Base-by-base conservation (phyloP, 1,140 invertebrate species). In the Caerostris darwini region DNA sequence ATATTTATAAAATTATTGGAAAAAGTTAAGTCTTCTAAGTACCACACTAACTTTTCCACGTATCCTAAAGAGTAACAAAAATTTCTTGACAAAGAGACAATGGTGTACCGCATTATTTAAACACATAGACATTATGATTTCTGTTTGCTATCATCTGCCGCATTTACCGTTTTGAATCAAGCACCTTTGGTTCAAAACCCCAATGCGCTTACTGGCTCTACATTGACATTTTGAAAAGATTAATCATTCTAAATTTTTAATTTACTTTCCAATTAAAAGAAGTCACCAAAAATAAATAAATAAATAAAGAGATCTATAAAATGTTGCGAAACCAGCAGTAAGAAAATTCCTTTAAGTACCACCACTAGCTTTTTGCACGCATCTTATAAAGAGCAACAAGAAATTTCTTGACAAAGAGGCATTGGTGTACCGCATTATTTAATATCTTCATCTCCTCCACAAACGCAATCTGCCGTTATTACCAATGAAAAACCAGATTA, bases 401-500 rank as follows among this genome's bases (percentile, higher is more conserved):
- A 34, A 34, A 71, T 34, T 10, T 71, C 34, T 71, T 71, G 69
- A 50, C n/a, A 71, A 71, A 71, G 69, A 71, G 8, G 19, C 69
- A n/a, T 19, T 7, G 69, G 69, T 34, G 7, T 10, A 71, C 69
- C 69, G 69, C 69, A 71, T 34, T 34, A 34, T 71, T 19, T 3
- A 71, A 34, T 34, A 34, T 34, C 10, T 71, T 34, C 69, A 71
- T 71, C 69, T 71, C 19, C 19, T 71, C 69, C 50, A 10, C 19
- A 8, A n/a, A 71, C 7, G 69, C 69, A 34, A 71, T 71, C 69
- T 34, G 19, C 69, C 19, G 69, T 19, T 71, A 71, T 71, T 34
- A 50, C 69, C 19, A 71, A 71, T 71, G 69, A 71, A 71, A 71
- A 71, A 71, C 69, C 69, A 71, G 69, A 71, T 71, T 71, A 71